These are phyloP conservation scores for Brenthis daphne DNA, from an alignment of 2,888 invertebrate species.

Conservation along the genomic window DNA sequence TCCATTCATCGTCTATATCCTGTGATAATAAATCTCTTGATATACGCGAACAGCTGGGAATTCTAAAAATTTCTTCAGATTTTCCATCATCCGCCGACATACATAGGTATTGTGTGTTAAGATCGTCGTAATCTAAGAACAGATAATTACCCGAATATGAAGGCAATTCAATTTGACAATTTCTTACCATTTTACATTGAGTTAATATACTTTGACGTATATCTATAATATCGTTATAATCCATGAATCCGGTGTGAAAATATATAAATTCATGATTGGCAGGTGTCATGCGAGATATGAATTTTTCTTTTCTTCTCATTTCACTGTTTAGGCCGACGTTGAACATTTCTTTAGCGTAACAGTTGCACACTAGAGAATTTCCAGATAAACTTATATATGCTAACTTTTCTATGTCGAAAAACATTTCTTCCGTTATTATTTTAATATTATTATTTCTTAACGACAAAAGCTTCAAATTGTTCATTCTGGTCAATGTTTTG, in stretches of 20 bases:
- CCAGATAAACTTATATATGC: constrained; percentile 75
- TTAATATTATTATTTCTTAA: constrained; percentile 81
- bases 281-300: constrained; percentile 16
- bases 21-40: constrained; percentile 41
- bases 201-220: constrained; percentile 44
- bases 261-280: not conserved
- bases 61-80: constrained; percentile 43
- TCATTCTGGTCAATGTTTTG: constrained; percentile 60
- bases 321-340: constrained; percentile 54
- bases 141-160: constrained; percentile 49
- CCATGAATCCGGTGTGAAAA: constrained; percentile 52
- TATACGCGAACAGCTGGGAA: constrained; percentile 47
- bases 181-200: constrained; percentile 35
- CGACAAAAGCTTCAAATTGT: constrained; percentile 65
- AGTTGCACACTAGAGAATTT: constrained; percentile 84
- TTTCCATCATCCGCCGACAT: constrained; percentile 48
- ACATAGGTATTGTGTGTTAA: constrained; percentile 50
- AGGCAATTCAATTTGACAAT: constrained; percentile 39
- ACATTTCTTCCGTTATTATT: constrained; percentile 80
- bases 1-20: constrained; percentile 40
- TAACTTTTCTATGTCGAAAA: constrained; percentile 74
- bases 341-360: constrained; percentile 77
- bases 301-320: constrained; percentile 14
- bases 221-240: constrained; percentile 49
- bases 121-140: constrained; percentile 53